These are phyloP conservation scores for Arctia plantaginis DNA, from an alignment of 2,888 invertebrate species.

Conservation along the genomic window DNA sequence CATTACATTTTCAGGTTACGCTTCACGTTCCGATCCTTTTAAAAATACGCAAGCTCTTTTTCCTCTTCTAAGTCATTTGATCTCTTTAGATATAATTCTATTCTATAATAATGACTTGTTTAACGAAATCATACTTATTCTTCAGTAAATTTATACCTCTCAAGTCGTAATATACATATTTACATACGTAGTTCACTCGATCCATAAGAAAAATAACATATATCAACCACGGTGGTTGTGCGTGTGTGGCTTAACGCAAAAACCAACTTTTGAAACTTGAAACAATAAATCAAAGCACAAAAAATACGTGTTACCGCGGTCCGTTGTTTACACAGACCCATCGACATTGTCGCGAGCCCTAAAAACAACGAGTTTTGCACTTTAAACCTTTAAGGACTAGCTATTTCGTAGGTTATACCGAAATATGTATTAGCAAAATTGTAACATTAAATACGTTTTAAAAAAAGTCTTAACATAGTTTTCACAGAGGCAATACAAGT, in stretches of 20 bases:
- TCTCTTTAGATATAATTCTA: not conserved
- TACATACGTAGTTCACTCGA: constrained; percentile 49
- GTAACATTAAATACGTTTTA: not conserved
- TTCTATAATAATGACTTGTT: constrained; percentile 20
- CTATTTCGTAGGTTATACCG: constrained; percentile 15
- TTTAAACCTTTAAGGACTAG: constrained; percentile 69
- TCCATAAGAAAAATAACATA: constrained; percentile 59
- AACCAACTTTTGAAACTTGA: constrained; percentile 80
- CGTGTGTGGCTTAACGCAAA: constrained; percentile 81
- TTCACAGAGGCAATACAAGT: constrained; percentile 33
- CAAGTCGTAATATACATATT: constrained; percentile 21
- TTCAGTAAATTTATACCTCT: not conserved
- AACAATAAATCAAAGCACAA: constrained; percentile 84
- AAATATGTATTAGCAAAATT: not conserved
- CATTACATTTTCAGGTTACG: not conserved
- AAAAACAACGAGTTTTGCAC: constrained; percentile 64
- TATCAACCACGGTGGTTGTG: constrained; percentile 71
- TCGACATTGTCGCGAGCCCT: constrained; percentile 77
- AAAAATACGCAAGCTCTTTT: not conserved
- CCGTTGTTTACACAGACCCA: constrained; percentile 79
- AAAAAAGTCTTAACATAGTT: not conserved
- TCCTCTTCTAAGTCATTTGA: no score
- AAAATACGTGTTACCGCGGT: constrained; percentile 81
- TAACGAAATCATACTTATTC: not conserved
- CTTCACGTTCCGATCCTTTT: not conserved